Percentiles rank a stretch among this genome's conserved stretches.
These are phyloP conservation scores for Heliopora coerulea DNA, from an alignment of 92 coral and sea anemone species.

Conservation along the genomic window DNA sequence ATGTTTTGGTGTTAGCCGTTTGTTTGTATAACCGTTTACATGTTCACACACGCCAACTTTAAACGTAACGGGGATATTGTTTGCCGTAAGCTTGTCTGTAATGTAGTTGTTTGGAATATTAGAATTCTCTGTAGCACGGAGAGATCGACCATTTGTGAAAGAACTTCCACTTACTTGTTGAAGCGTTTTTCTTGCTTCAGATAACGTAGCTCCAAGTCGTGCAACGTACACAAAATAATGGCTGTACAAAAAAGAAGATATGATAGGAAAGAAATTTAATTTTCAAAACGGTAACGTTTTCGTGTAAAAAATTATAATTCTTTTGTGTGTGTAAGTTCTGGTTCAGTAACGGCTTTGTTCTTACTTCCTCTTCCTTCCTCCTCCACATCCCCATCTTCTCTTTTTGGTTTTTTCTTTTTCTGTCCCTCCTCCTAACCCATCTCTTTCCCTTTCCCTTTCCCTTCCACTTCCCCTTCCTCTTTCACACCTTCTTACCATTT, in stretches of 20 bases:
- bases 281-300: no score
- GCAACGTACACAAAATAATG: slow-evolving; percentile 83
- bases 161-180: background rate
- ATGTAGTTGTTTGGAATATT: slow-evolving; percentile 62
- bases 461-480: no score
- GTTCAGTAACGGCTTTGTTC: no score
- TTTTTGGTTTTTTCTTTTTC: no score
- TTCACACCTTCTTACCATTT: no score
- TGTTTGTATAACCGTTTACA: slow-evolving; percentile 80
- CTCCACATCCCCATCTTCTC: no score
- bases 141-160: slow-evolving; percentile 3
- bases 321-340: no score
- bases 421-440: no score
- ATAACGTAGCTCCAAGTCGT: slow-evolving; percentile 55
- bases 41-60: slow-evolving; percentile 68
- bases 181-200: slow-evolving; percentile 18
- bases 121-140: slow-evolving; percentile 24
- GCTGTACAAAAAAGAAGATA: slow-evolving; percentile 48
- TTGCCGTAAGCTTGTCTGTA: slow-evolving; percentile 77
- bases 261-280: no score
- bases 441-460: no score
- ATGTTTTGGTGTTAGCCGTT: slow-evolving; percentile 53
- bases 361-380: no score
- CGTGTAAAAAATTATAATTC: no score
- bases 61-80: slow-evolving; percentile 67